A percentile compares a stretch with the other conserved stretches of the same genome.
phyloP scores from a whole-genome alignment of 2,888 invertebrate genomes.

The Hesperia comma region DNA sequence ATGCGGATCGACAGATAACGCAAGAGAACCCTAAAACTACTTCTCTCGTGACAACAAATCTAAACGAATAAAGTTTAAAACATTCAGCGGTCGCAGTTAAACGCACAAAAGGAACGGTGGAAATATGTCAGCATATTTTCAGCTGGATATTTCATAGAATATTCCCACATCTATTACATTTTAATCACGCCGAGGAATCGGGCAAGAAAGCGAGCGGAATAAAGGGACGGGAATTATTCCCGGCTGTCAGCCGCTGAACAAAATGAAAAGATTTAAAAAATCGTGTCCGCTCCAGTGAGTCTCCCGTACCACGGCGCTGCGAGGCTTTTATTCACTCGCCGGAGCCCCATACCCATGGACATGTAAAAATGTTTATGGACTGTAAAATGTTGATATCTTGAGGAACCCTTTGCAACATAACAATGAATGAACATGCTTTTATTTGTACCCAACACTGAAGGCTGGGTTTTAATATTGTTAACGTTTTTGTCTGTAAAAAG shows the following conservation, averaged over 20 bases:
- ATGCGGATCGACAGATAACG: too few relatives aligned
- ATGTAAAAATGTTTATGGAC: constrained; percentile 15
- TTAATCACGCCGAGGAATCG: constrained; percentile 35
- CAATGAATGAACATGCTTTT: background rate
- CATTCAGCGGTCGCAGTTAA: background rate
- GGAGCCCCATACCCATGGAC: constrained; percentile 13
- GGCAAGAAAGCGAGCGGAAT: constrained; percentile 31
- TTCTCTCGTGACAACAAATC: background rate
- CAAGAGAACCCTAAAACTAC: too few relatives aligned
- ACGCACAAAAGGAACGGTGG: background rate
- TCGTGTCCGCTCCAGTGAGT: constrained; percentile 27
- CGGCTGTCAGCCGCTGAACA: constrained; percentile 33
- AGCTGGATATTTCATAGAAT: constrained; percentile 35
- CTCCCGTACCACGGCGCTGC: constrained; percentile 6
- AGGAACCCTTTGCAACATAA: constrained; percentile 6
- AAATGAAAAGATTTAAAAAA: constrained; percentile 34
- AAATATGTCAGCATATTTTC: constrained; percentile 32
- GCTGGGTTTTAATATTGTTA: background rate
- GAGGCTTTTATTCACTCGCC: constrained; percentile 11
- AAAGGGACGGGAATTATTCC: constrained; percentile 36
- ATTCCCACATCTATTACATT: constrained; percentile 32
- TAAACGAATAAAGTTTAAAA: background rate
- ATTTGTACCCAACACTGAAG: background rate
- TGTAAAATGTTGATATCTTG: constrained; percentile 6
- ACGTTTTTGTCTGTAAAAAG: background rate